phyloP scores from a whole-genome alignment of 2,797 vertebrate genomes.

The Gobio occitaniae region DNA sequence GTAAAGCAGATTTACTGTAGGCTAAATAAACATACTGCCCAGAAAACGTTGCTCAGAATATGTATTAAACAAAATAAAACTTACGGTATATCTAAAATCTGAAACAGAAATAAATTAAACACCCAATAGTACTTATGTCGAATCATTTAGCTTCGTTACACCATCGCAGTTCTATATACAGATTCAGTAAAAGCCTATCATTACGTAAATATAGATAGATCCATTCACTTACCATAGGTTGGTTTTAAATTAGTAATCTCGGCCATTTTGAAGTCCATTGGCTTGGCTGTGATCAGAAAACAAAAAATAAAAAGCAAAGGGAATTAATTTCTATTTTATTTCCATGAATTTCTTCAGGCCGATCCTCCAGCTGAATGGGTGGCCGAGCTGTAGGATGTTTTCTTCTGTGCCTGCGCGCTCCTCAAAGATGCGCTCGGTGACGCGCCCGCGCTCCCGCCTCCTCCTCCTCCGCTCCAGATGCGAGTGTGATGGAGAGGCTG shows the following conservation, averaged over 20 bases:
- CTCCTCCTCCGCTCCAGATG: conserved; percentile 43
- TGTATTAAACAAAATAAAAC: not conserved
- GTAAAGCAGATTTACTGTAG: not conserved
- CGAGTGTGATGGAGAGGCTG: conserved; percentile 9
- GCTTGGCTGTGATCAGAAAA: conserved; percentile 44
- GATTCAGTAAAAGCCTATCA: not conserved
- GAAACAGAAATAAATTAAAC: not conserved
- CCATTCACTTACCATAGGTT: conserved; percentile 62
- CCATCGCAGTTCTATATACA: not conserved
- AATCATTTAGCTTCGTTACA: not conserved
- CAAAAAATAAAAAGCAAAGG: conserved; percentile 55
- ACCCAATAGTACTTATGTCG: not conserved
- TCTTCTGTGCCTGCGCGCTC: conserved; percentile 43
- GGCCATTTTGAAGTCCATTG: conserved; percentile 62
- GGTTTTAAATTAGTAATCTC: conserved; percentile 66
- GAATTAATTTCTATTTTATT: conserved; percentile 58
- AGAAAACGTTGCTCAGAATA: not conserved
- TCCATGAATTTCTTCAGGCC: conserved; percentile 59
- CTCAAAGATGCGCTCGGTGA: conserved; percentile 48
- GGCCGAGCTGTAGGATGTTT: conserved; percentile 43
- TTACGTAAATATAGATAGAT: conserved; percentile 23
- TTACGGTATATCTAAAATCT: not conserved
- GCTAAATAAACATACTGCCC: not conserved
- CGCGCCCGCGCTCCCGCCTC: conserved; percentile 28
- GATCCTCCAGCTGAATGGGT: conserved; percentile 36